These are phyloP conservation scores for Sebastes dallii DNA, from an alignment of 2,797 vertebrate species.

Conservation along the genomic window DNA sequence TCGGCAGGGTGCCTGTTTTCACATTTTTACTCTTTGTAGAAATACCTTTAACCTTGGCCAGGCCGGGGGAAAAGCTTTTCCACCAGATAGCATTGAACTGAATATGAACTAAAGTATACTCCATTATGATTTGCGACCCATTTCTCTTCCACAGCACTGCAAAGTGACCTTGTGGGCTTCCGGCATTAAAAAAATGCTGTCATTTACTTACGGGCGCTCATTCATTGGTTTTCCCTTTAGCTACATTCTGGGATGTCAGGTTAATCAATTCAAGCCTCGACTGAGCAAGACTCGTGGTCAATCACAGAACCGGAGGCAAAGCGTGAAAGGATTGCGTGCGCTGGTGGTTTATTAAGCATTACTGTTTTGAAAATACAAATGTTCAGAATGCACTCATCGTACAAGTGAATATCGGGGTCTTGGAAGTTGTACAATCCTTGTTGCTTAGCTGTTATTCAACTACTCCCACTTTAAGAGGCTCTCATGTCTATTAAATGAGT, in stretches of 20 bases:
- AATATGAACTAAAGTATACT: neutral
- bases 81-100: neutral
- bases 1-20: slow-evolving; percentile 4
- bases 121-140: neutral
- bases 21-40: slow-evolving; percentile 24
- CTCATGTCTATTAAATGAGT: neutral
- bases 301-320: neutral
- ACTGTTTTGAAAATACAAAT: neutral
- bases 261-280: neutral
- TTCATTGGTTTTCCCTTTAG: slow-evolving; percentile 14
- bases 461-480: neutral
- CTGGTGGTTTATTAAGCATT: neutral
- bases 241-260: neutral
- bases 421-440: neutral
- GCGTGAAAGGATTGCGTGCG: neutral
- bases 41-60: slow-evolving; percentile 32
- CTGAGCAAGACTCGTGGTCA: neutral
- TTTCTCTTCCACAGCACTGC: neutral
- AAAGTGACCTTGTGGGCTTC: neutral
- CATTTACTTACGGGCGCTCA: neutral
- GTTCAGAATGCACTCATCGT: neutral
- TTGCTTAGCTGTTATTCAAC: neutral
- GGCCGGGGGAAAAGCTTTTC: slow-evolving; percentile 5
- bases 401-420: neutral
- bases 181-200: neutral